Evolutionary conservation across 2,888 invertebrate genomes (phyloP), one percentile per base, ranked within the genome.

Genomic region (Listrodromus nycthemerus): DNA sequence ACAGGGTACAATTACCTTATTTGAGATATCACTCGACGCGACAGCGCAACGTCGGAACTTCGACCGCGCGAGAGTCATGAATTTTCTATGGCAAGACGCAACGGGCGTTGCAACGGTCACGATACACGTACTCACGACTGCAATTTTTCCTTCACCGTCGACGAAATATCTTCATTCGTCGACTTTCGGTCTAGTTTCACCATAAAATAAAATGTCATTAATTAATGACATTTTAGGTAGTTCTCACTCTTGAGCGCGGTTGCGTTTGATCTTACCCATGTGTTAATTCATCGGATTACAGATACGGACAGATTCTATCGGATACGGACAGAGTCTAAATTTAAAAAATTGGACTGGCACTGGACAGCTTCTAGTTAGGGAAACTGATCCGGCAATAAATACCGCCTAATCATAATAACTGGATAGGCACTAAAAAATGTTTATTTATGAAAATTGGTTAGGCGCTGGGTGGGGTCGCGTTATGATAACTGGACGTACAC

Each of bases 1-100:
- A n/a, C 76, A 81, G 69, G 63, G 55, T n/a, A 7, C 55, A 76
- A 76, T 75, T 63, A 45, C 63, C 81, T 70, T 70, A 70, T 76
- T 75, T 45, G 65, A 69, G 10, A 21, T 63, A 81, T 76, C 52
- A 74, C 55, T 55, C 21, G 21, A 13, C 10, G 21, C 55, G 55
- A 55, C 24, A 55, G 21, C 55, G 55, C 24, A 55, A 55, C 24
- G 21, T 13, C 55, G 21, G 10, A 55, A 16, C 21, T 21, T 24
- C 55, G 55, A 55, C 55, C 21, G 41, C 24, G 24, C 55, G 10
- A 21, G 55, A 24, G 24, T 55, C 55, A 21, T 55, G 55, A 55
- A 55, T 55, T 55, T 55, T 55, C 21, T 24, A 55, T 55, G 21
- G 55, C 24, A 45, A 45, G 41, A 24, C 55, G 24, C 55, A 55